Evolutionary conservation across 2,888 invertebrate genomes (phyloP), one percentile per base, ranked within the genome.

Genomic region (Cyaniris semiargus): DNA sequence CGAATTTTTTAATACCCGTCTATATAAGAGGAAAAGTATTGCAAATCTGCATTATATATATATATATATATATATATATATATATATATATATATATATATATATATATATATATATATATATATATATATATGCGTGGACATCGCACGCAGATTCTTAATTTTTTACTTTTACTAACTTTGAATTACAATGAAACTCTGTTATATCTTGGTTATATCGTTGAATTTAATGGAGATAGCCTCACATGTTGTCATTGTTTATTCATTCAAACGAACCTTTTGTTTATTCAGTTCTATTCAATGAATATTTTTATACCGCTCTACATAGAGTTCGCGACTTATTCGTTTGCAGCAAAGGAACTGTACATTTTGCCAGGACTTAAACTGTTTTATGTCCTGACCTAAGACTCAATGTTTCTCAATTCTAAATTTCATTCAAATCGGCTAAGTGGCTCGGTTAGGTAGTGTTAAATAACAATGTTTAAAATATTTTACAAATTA

Each of bases 241-340:
- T 84, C 77, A 80, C 77, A 83, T 82, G 84, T 84, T 85, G 83
- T 85, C 82, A 85, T 87, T 89, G 86, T 89, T 84, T 85, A 86
- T 89, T 88, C 74, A 60, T 66, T 27, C 66, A 31, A 31, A 31
- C 31, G 18, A 66, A 66, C 66, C 66, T 80, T 78, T 80, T 79
- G 78, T 80, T 66, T 31, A 66, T 66, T 66, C 66, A 31, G 5
- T 66, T 66, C 66, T 66, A 27, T 79, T 80, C 72, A 60, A 72
- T 71, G 58, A 70, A 80, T 79, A 76, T 78, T 31, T 66, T 66
- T 31, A 66, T 66, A 27, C 18, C 27, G 13, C 23, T 60, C 60
- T 60, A 60, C 23, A 23, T 21, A 58, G 21, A 58, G 21, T 58
- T 58, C 15, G 44, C 3, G 44, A 10, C 44, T 2, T 38, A 53